These are phyloP conservation scores for Xiphophorus maculatus DNA, from an alignment of 2,113 vertebrate species.

Conservation along the genomic window DNA sequence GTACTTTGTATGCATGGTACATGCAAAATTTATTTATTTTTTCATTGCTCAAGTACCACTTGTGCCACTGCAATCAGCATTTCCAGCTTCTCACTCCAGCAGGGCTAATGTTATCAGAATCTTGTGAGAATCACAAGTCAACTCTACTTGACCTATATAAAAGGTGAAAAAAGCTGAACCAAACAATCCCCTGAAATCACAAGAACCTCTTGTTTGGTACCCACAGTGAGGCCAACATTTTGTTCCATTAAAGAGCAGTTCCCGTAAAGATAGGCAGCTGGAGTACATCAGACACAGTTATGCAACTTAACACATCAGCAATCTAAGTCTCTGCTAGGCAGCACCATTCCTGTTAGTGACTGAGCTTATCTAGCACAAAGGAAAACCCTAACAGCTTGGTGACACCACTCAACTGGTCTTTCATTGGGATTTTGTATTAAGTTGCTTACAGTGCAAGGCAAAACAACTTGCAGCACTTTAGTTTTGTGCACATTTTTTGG, in stretches of 20 bases:
- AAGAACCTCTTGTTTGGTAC: not conserved
- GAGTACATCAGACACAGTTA: slow-evolving; percentile 41
- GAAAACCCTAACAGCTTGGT: slow-evolving; percentile 52
- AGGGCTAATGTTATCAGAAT: slow-evolving; percentile 33
- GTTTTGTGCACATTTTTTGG: slow-evolving; percentile 18
- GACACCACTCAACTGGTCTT: slow-evolving; percentile 47
- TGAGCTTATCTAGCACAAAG: slow-evolving; percentile 40
- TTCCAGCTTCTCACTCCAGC: not conserved
- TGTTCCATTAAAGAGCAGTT: slow-evolving; percentile 17
- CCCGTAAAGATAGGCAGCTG: slow-evolving; percentile 53
- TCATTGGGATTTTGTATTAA: slow-evolving; percentile 61
- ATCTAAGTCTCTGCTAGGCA: slow-evolving; percentile 3
- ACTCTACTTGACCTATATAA: slow-evolving; percentile 2
- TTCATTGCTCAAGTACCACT: not conserved
- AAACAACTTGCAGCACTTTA: slow-evolving; percentile 24
- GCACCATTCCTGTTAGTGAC: slow-evolving; percentile 49
- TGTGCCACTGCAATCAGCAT: not conserved
- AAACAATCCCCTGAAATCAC: not conserved
- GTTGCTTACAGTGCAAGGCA: slow-evolving; percentile 40
- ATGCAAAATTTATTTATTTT: not conserved
- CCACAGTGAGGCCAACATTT: not conserved
- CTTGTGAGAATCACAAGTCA: slow-evolving; percentile 28
- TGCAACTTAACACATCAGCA: slow-evolving; percentile 33
- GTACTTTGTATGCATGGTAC: not conserved
- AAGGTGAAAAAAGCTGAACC: not conserved